These are phyloP conservation scores for Momotus momota DNA, from an alignment of 2,797 vertebrate genomes.

Conservation along the genomic window DNA sequence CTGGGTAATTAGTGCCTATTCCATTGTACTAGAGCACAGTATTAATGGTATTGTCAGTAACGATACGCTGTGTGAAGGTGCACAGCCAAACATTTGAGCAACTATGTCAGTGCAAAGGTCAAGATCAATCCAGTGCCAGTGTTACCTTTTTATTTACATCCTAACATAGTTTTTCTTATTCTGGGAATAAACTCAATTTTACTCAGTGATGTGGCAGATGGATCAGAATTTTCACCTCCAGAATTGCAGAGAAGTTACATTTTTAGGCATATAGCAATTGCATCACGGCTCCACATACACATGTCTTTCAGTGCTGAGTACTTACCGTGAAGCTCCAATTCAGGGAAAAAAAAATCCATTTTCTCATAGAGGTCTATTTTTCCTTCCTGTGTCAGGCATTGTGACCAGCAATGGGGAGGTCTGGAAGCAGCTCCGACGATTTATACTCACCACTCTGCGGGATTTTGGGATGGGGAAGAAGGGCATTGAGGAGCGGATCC, in stretches of 20 bases:
- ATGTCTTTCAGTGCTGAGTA: not conserved
- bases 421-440: slow-evolving; percentile 60
- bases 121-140: not conserved
- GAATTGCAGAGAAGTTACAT: not conserved
- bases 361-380: not conserved
- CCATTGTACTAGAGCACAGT: not conserved
- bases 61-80: not conserved
- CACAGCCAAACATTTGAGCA: not conserved
- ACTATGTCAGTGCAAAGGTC: not conserved
- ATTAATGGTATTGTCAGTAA: not conserved
- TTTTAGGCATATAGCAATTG: not conserved
- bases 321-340: not conserved
- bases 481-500: slow-evolving; percentile 36
- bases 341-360: not conserved
- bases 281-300: not conserved
- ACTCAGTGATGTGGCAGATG: not conserved
- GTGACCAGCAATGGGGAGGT: slow-evolving; percentile 51
- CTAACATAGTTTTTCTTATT: not conserved
- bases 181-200: not conserved
- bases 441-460: slow-evolving; percentile 35
- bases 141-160: not conserved
- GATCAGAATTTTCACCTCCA: not conserved
- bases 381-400: slow-evolving; percentile 19
- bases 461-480: slow-evolving; percentile 72
- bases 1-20: not conserved